phyloP scores from a whole-genome alignment of 2,797 vertebrate genomes.

The Leptodactylus fallax region DNA sequence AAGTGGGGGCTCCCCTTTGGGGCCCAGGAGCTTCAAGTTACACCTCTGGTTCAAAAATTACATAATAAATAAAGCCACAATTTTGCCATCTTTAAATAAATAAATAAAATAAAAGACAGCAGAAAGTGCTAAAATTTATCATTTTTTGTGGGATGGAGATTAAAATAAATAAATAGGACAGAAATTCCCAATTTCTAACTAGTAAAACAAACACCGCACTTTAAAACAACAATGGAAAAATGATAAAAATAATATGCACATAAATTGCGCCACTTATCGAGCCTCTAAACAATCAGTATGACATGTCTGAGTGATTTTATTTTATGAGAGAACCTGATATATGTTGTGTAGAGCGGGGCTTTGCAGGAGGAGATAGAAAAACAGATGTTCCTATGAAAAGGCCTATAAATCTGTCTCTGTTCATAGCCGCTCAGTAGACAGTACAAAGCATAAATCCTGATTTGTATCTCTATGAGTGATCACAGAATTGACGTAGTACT shows the following conservation, averaged over 20 bases:
- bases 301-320: slow-evolving; percentile 30
- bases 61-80: too few relatives aligned
- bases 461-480: slow-evolving; percentile 72
- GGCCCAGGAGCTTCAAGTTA: too few relatives aligned
- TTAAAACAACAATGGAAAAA: background rate
- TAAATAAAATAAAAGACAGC: too few relatives aligned
- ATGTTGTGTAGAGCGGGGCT: background rate
- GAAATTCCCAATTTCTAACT: too few relatives aligned
- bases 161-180: too few relatives aligned
- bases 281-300: background rate
- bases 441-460: slow-evolving; percentile 71
- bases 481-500: slow-evolving; percentile 70
- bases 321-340: slow-evolving; percentile 41
- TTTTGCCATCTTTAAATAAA: too few relatives aligned
- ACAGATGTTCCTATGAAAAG: slow-evolving; percentile 69
- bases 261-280: slow-evolving; percentile 7
- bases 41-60: too few relatives aligned
- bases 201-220: too few relatives aligned
- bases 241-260: background rate
- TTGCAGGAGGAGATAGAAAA: slow-evolving; percentile 64
- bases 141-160: too few relatives aligned
- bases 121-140: too few relatives aligned
- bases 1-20: too few relatives aligned
- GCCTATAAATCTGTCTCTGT: slow-evolving; percentile 68
- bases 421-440: slow-evolving; percentile 57